phyloP scores from a whole-genome alignment of 1,140 invertebrate genomes.

The Heliconius eleuchia region DNA sequence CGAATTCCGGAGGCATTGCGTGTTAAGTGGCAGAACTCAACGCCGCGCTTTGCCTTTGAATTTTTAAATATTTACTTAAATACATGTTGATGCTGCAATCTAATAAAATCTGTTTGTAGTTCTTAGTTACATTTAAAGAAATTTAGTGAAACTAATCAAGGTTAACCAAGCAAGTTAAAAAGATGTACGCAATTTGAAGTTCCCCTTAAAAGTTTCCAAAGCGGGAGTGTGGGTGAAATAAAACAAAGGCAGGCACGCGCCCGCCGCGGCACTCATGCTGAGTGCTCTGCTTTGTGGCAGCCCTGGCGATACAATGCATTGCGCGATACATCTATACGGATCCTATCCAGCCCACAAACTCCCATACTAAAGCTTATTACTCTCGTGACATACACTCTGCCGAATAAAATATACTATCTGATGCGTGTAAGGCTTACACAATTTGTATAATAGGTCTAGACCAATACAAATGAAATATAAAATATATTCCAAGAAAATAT shows the following conservation, averaged over 20 bases:
- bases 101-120: background rate
- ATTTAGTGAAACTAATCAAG: constrained; percentile 55
- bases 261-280: constrained; percentile 73
- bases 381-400: constrained; percentile 32
- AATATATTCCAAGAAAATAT: background rate
- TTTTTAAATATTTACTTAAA: background rate
- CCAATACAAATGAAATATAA: background rate
- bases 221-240: constrained; percentile 75
- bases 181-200: constrained; percentile 71
- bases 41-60: too few relatives aligned
- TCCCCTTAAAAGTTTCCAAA: constrained; percentile 76
- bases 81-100: background rate
- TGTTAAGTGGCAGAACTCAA: too few relatives aligned
- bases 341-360: constrained; percentile 46
- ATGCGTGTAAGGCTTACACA: background rate
- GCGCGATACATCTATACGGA: constrained; percentile 50
- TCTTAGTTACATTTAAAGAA: background rate
- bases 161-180: constrained; percentile 61
- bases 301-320: constrained; percentile 69
- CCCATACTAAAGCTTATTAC: constrained; percentile 38
- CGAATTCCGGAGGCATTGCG: too few relatives aligned
- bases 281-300: constrained; percentile 78
- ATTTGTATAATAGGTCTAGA: background rate
- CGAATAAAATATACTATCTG: constrained; percentile 25
- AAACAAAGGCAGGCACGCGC: constrained; percentile 76